Percentiles rank a stretch among this genome's conserved stretches.
Conservation (phyloP, 2,888 invertebrate species). For the Dicycla oo region DNA sequence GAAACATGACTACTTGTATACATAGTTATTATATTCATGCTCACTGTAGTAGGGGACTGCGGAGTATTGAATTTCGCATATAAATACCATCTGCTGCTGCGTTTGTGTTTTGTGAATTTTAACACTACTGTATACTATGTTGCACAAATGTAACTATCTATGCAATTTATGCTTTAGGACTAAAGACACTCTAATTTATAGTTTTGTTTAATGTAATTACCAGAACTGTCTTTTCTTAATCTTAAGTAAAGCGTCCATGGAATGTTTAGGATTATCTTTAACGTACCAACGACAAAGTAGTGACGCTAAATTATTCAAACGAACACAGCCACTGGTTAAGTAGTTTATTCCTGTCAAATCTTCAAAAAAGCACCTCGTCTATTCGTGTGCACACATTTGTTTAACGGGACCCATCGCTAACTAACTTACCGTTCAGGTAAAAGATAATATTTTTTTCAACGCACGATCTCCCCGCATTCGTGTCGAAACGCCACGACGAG, state of each 20-base stretch:
- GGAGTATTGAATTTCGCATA: constrained; percentile 72
- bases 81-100: constrained; percentile 68
- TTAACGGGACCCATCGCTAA: constrained; percentile 71
- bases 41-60: constrained; percentile 64
- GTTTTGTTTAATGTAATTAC: constrained; percentile 42
- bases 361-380: constrained; percentile 58
- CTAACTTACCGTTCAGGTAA: constrained; percentile 73
- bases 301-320: constrained; percentile 50
- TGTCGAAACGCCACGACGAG: constrained; percentile 66
- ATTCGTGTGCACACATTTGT: constrained; percentile 68
- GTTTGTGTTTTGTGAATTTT: constrained; percentile 66
- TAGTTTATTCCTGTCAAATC: constrained; percentile 62
- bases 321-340: constrained; percentile 33
- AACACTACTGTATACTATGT: constrained; percentile 55
- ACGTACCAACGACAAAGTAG: constrained; percentile 47
- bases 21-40: constrained; percentile 75
- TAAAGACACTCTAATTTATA: constrained; percentile 42
- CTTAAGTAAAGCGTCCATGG: constrained; percentile 11
- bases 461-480: constrained; percentile 69
- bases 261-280: constrained; percentile 30
- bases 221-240: constrained; percentile 42
- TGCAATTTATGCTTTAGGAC: constrained; percentile 56
- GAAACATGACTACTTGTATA: constrained; percentile 77
- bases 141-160: constrained; percentile 49
- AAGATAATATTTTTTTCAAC: constrained; percentile 73